Evolutionary conservation across 2,797 vertebrate species (phyloP).

Genomic region (Lateolabrax maculatus): DNA sequence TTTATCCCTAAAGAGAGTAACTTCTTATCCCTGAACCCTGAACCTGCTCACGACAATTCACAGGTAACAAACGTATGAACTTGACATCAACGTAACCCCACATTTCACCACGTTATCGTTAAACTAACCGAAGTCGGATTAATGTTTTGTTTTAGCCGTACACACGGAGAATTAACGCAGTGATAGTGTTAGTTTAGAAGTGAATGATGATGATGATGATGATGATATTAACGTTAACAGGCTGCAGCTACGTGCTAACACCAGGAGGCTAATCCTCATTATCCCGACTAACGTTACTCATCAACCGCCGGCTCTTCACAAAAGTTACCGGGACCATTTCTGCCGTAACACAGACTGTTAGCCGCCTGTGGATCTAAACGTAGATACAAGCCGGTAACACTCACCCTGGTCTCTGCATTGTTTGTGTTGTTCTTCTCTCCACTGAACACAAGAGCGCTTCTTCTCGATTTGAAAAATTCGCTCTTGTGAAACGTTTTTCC

Average conservation of each 20-base stretch:
- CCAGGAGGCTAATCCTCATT: neutral
- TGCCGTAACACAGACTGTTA: neutral
- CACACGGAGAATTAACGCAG: neutral
- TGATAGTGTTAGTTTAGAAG: neutral
- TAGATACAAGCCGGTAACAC: constrained; percentile 1
- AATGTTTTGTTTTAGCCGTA: neutral
- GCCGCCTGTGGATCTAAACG: fast-evolving
- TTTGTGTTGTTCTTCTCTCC: constrained; percentile 20
- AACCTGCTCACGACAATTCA: neutral
- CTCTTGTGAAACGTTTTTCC: constrained; percentile 45
- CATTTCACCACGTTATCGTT: fast-evolving
- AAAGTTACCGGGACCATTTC: neutral
- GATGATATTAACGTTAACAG: too few species aligned
- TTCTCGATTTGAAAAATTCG: constrained; percentile 79
- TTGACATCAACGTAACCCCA: too few species aligned
- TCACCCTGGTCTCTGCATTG: constrained; percentile 76
- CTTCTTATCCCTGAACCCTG: too few species aligned
- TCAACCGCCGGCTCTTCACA: neutral
- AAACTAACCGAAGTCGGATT: fast-evolving
- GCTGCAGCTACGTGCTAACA: constrained; percentile 17
- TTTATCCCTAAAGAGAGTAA: too few species aligned
- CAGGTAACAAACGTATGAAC: neutral
- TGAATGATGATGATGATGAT: too few species aligned
- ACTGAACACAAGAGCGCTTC: constrained; percentile 36
- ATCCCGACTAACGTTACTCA: neutral